Percentiles rank a stretch among this genome's conserved stretches.
These are phyloP conservation scores for Sweltsa coloradensis DNA, from an alignment of 1,140 invertebrate genomes.

Conservation along the genomic window DNA sequence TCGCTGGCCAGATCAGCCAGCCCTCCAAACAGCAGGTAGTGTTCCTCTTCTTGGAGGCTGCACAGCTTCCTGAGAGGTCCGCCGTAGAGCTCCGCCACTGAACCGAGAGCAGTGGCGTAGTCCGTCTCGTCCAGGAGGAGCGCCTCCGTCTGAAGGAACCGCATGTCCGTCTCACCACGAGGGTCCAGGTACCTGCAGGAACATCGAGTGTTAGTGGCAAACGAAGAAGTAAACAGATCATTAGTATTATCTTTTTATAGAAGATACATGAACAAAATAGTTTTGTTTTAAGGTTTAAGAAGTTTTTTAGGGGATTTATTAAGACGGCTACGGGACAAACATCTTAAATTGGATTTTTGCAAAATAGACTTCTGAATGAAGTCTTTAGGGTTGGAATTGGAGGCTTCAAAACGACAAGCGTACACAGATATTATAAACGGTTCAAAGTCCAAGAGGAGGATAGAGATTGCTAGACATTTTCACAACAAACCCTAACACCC, in stretches of 20 bases:
- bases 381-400: no score
- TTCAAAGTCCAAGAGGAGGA: no score
- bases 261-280: no score
- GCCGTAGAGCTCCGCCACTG: constrained; percentile 36
- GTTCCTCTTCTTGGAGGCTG: constrained; percentile 29
- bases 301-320: no score
- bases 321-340: no score
- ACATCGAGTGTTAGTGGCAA: neutral
- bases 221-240: neutral
- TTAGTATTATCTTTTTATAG: neutral
- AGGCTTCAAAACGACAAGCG: no score
- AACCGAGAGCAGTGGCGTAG: constrained; percentile 32
- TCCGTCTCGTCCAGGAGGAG: constrained; percentile 35
- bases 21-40: constrained; percentile 36
- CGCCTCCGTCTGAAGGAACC: constrained; percentile 33
- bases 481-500: no score
- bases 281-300: no score
- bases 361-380: no score
- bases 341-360: no score
- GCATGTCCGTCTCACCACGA: constrained; percentile 29
- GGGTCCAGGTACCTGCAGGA: neutral
- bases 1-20: constrained; percentile 34
- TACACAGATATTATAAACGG: no score
- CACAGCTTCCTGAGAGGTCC: constrained; percentile 35
- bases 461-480: no score